Evolutionary conservation across 2,797 vertebrate species (phyloP).

Genomic region (Propithecus deckenii): DNA sequence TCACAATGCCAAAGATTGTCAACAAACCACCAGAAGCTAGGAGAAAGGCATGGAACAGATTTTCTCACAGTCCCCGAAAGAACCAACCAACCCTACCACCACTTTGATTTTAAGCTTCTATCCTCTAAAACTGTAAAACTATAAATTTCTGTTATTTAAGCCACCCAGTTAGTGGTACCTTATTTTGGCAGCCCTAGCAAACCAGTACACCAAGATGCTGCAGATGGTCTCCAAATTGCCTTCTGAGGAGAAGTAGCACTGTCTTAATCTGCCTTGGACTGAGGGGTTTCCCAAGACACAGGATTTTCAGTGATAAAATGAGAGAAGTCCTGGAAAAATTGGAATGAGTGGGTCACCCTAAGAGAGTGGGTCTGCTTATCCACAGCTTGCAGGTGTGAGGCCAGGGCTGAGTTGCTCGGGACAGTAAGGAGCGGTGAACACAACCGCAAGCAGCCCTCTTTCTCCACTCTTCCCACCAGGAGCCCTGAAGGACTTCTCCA

Average conservation of each 20-base stretch:
- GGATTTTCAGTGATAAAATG: not conserved
- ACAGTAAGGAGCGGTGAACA: not conserved
- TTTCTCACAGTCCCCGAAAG: not conserved
- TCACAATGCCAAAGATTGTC: not conserved
- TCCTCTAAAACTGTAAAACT: not conserved
- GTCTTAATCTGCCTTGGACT: not conserved
- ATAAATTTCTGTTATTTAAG: not conserved
- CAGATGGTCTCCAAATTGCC: not conserved
- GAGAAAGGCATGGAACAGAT: not conserved
- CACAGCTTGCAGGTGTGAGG: not conserved
- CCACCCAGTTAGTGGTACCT: no score
- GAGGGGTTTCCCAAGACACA: not conserved
- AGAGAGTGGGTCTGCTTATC: not conserved
- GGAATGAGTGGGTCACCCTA: not conserved
- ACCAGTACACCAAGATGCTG: not conserved
- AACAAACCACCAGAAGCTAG: not conserved
- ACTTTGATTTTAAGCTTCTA: not conserved
- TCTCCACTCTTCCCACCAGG: not conserved
- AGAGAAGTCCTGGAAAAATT: not conserved
- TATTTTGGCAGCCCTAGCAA: no score
- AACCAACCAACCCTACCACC: not conserved
- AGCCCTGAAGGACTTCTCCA: not conserved
- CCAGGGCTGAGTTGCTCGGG: not conserved
- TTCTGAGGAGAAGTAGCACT: not conserved
- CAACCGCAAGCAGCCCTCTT: no score